Conservation (phyloP, 2,113 vertebrate genomes). For the Labrus mixtus region DNA sequence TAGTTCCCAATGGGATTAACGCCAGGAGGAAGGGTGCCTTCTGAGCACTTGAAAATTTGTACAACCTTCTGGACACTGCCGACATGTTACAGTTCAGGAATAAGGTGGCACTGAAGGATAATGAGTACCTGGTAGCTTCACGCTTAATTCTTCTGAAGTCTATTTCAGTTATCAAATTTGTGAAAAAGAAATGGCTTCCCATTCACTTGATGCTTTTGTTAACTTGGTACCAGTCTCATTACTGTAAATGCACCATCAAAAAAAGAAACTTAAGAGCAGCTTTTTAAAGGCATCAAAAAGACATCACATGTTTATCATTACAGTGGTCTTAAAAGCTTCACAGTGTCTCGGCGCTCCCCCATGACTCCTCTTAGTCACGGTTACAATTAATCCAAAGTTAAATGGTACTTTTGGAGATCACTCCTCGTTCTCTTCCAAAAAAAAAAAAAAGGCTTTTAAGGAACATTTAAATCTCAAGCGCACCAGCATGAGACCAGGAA, state of each 20-base stretch:
- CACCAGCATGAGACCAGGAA: slow-evolving; percentile 24
- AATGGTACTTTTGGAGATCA: slow-evolving; percentile 40
- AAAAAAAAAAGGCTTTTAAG: slow-evolving; percentile 46
- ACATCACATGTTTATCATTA: slow-evolving; percentile 9
- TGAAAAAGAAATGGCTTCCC: too few relatives aligned
- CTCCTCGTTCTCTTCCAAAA: background rate
- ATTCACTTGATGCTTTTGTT: too few relatives aligned
- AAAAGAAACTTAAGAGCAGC: too few relatives aligned
- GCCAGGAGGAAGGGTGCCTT: too few relatives aligned
- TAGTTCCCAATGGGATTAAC: too few relatives aligned
- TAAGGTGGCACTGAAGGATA: too few relatives aligned
- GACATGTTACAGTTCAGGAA: too few relatives aligned
- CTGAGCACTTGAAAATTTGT: too few relatives aligned
- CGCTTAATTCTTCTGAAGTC: too few relatives aligned
- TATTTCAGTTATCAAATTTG: too few relatives aligned
- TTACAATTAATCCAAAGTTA: slow-evolving; percentile 57
- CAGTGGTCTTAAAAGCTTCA: slow-evolving; percentile 37
- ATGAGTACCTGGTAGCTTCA: too few relatives aligned
- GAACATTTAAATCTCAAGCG: slow-evolving; percentile 42
- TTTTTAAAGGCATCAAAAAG: slow-evolving; percentile 3
- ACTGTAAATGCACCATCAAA: background rate
- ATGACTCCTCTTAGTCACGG: slow-evolving; percentile 5
- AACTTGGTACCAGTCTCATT: background rate
- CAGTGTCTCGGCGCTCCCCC: slow-evolving; percentile 17
- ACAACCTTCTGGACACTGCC: too few relatives aligned